Evolutionary conservation across 1,140 invertebrate genomes (phyloP).

Genomic region (Pseudomyrmex cubaensis): DNA sequence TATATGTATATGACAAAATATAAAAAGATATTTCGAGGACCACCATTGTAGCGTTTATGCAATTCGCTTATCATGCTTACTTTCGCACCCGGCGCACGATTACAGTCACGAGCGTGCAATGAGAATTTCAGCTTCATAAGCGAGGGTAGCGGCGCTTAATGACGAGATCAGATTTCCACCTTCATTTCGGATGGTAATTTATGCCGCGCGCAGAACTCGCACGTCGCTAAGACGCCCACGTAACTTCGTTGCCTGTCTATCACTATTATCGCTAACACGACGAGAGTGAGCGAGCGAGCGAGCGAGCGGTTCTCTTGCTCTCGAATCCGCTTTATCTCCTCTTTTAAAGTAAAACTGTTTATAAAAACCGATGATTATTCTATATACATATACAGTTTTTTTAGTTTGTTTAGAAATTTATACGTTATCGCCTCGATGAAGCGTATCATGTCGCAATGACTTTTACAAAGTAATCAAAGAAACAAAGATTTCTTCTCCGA

Average conservation of each 20-base stretch:
- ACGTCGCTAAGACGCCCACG: constrained; percentile 72
- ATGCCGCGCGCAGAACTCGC: constrained; percentile 61
- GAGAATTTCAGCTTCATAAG: constrained; percentile 66
- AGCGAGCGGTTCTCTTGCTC: constrained; percentile 20
- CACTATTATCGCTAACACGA: constrained; percentile 73
- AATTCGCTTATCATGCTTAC: constrained; percentile 49
- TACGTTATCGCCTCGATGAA: neutral
- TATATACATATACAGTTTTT: neutral
- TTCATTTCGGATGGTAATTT: constrained; percentile 73
- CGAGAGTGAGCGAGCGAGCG: constrained; percentile 26
- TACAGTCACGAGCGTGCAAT: constrained; percentile 46
- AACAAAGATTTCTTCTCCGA: neutral
- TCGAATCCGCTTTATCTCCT: constrained; percentile 32
- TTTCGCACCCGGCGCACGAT: constrained; percentile 56
- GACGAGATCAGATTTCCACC: constrained; percentile 72
- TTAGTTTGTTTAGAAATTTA: neutral
- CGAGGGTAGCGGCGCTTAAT: constrained; percentile 65
- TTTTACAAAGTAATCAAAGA: constrained; percentile 9
- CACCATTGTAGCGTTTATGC: constrained; percentile 15
- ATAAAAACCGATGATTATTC: constrained; percentile 44
- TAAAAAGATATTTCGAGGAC: neutral
- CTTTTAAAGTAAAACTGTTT: neutral
- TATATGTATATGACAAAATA: neutral
- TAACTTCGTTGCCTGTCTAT: constrained; percentile 72
- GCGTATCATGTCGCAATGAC: neutral